These are phyloP conservation scores for Hololepta plana DNA, from an alignment of 2,888 invertebrate genomes.

Conservation along the genomic window DNA sequence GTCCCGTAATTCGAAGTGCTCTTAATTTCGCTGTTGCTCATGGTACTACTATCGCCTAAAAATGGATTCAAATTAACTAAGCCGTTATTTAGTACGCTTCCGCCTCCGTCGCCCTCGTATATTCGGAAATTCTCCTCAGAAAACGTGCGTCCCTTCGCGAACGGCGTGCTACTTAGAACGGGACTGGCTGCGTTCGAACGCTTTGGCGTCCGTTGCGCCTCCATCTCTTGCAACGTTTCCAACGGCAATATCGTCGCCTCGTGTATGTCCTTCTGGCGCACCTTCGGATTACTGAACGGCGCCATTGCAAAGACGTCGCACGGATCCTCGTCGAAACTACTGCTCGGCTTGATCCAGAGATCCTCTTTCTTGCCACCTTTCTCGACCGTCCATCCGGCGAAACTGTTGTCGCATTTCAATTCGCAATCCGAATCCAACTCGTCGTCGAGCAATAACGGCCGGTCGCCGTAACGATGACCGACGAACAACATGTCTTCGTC, in stretches of 20 bases:
- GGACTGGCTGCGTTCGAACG: slow-evolving; percentile 3
- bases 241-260: too few relatives aligned
- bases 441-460: slow-evolving; percentile 57
- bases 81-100: not conserved
- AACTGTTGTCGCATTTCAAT: slow-evolving; percentile 17
- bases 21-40: not conserved
- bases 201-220: slow-evolving; percentile 1
- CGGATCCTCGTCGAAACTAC: slow-evolving; percentile 26
- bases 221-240: too few relatives aligned
- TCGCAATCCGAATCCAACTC: slow-evolving; percentile 48
- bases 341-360: slow-evolving; percentile 23
- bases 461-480: slow-evolving; percentile 58
- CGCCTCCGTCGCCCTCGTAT: not conserved
- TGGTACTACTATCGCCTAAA: slow-evolving; percentile 10
- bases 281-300: slow-evolving; percentile 33
- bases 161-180: not conserved
- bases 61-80: slow-evolving; percentile 19
- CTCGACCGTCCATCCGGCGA: slow-evolving; percentile 16
- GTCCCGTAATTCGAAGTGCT: slow-evolving; percentile 18
- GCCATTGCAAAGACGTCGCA: slow-evolving; percentile 53
- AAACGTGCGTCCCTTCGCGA: too few relatives aligned
- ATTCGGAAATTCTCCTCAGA: not conserved
- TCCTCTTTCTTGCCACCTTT: slow-evolving; percentile 12
- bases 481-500: slow-evolving; percentile 41
- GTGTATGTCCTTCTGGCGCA: not conserved